Evolutionary conservation across 1,140 invertebrate genomes (phyloP), one percentile per base, ranked within the genome.

Genomic region (Drosophila ironensis): DNA sequence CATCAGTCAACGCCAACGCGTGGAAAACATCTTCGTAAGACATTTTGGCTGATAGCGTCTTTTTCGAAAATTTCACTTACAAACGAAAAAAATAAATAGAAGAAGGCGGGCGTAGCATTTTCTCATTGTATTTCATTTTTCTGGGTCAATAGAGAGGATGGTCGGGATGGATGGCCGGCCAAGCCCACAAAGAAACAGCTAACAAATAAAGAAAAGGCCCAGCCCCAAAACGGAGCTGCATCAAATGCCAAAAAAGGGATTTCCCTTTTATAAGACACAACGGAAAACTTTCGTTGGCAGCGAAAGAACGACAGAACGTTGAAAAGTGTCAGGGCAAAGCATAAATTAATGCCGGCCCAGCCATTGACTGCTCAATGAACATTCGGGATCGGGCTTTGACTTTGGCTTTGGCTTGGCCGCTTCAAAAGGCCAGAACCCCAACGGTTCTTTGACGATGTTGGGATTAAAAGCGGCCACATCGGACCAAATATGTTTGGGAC

Each of bases 61-160:
- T 73, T 52, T 56, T 41, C 11, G 28, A 78, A 82, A 84, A 86
- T 84, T 84, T 84, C 80, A 84, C 80, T 84, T 86, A 86, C 59
- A 84, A 25, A 35, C 30, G 12, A 40, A 56, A 33, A 33, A 42
- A 44, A 56, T 28, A 30, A 24, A 54, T 28, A 54, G 9, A 45
- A 57, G 33, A 25, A 80, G 70, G 64, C 63, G 69, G 78, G 47
- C 76, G 51, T 57, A 86, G 74, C 70, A 84, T 84, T 84, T 86
- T 86, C 80, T 86, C 80, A 80, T 84, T 86, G 80, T 84, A 66
- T 84, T 78, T 40, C 64, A 63, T 78, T 82, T 37, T 74, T 86
- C 70, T 84, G 66, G 80, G 80, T 84, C 80, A 86, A 80, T 63
- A 25, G 82, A 74, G 80, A 72, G 80, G 80, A 60, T 60, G 68